These are phyloP conservation scores for Ictidomys tridecemlineatus DNA, from an alignment of 2,113 vertebrate genomes.

Conservation along the genomic window DNA sequence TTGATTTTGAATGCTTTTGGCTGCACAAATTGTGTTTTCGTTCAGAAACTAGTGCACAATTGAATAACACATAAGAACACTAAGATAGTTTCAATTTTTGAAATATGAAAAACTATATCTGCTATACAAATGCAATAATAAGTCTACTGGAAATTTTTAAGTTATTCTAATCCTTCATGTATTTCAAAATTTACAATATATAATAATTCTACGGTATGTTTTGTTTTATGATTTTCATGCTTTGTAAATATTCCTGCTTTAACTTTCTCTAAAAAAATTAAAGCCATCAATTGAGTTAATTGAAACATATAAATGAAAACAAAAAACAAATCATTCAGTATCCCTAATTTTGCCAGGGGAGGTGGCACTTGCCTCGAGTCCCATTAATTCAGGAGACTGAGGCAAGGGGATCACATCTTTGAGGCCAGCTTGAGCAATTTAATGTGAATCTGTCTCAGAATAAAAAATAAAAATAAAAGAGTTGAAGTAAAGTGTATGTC, in stretches of 20 bases:
- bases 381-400: no score
- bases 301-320: not conserved
- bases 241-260: not conserved
- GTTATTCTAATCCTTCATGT: not conserved
- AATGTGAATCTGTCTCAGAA: no score
- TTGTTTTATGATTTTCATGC: not conserved
- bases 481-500: no score
- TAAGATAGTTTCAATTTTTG: constrained; percentile 67
- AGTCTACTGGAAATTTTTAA: constrained; percentile 48
- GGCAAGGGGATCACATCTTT: no score
- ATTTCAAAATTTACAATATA: constrained; percentile 46
- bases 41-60: constrained; percentile 62
- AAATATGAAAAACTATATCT: constrained; percentile 73
- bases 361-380: no score
- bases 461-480: no score
- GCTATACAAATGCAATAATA: constrained; percentile 51
- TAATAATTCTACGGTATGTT: not conserved
- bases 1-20: constrained; percentile 77
- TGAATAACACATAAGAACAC: constrained; percentile 68
- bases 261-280: not conserved
- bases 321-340: not conserved
- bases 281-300: fast-evolving
- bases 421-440: no score
- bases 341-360: not conserved
- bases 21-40: constrained; percentile 73